These are phyloP conservation scores for Tauraco erythrolophus DNA, from an alignment of 2,113 vertebrate species.

Conservation along the genomic window DNA sequence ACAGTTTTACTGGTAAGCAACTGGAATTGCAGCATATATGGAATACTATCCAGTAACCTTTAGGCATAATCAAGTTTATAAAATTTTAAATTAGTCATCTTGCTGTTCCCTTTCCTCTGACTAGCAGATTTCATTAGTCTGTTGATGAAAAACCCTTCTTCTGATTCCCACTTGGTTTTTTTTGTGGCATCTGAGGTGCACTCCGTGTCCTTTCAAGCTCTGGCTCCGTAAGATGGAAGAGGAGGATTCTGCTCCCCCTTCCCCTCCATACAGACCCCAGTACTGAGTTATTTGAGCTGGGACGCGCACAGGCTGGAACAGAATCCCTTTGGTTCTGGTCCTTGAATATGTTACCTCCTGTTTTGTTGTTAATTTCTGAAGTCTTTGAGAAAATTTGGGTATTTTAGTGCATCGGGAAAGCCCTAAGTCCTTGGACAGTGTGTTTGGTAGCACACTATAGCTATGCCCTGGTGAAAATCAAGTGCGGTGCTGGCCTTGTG, in stretches of 20 bases:
- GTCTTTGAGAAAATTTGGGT: background rate
- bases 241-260: background rate
- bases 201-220: background rate
- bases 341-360: fast-evolving
- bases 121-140: background rate
- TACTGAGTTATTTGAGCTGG: background rate
- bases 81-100: background rate
- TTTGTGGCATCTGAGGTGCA: background rate
- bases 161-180: background rate
- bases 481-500: background rate
- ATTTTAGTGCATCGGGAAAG: background rate
- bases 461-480: background rate
- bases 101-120: background rate
- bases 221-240: background rate
- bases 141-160: background rate
- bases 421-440: fast-evolving
- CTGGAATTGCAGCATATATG: background rate
- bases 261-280: background rate
- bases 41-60: background rate
- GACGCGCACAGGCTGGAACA: background rate
- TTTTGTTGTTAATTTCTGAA: background rate
- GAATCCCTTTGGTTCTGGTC: background rate
- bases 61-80: background rate
- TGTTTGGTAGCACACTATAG: fast-evolving
- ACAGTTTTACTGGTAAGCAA: background rate